These are phyloP conservation scores for Standfussiana lucernea DNA, from an alignment of 2,888 invertebrate genomes.

Conservation along the genomic window DNA sequence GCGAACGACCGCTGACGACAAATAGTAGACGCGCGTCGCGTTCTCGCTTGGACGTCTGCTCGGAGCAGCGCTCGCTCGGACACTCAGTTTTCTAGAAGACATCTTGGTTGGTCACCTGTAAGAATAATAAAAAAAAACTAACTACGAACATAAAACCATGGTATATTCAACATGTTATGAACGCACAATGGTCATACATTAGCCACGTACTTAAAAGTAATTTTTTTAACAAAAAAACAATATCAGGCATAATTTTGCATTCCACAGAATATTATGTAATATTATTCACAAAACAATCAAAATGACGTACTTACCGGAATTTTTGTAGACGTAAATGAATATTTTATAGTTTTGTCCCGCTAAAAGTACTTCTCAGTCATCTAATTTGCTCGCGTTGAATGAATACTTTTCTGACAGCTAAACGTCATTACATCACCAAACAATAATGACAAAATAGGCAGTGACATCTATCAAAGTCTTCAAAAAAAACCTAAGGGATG, in stretches of 20 bases:
- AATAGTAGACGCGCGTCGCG: too few species aligned
- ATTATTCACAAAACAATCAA: background rate
- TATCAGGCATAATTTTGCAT: background rate
- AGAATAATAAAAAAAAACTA: too few species aligned
- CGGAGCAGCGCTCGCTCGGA: too few species aligned
- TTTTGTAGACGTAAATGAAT: constrained; percentile 3
- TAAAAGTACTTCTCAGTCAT: background rate
- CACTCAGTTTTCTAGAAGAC: too few species aligned
- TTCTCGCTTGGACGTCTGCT: too few species aligned
- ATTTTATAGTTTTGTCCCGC: background rate
- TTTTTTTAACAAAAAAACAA: background rate
- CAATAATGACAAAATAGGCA: background rate
- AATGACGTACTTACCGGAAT: constrained; percentile 14
- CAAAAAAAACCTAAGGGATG: background rate
- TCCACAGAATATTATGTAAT: background rate
- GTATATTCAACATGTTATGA: background rate
- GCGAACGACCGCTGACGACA: too few species aligned
- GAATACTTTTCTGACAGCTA: too few species aligned
- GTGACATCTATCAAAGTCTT: background rate
- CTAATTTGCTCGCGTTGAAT: background rate
- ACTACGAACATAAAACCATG: too few species aligned
- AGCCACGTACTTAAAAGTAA: background rate
- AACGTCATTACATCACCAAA: background rate
- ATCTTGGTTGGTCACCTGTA: too few species aligned
- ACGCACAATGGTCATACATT: constrained; percentile 7